Evolutionary conservation across 1,140 invertebrate species (phyloP).

Genomic region (Diuraphis noxia): DNA sequence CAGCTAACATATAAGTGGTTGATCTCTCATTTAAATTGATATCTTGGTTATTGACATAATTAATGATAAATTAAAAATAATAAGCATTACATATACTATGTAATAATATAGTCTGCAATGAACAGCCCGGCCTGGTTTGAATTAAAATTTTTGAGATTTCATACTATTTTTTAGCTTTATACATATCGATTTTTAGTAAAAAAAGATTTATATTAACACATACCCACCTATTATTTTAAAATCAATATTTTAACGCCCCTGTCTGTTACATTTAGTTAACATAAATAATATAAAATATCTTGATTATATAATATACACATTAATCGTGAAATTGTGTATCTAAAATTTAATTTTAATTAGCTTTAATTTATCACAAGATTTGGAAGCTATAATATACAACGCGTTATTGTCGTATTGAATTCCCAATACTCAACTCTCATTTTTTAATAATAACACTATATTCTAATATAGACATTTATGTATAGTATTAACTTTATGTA

Average conservation of each 20-base stretch:
- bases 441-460: background rate
- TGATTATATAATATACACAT: background rate
- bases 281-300: background rate
- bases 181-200: no score
- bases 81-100: background rate
- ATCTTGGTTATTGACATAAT: background rate
- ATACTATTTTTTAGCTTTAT: background rate
- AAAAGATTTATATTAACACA: background rate
- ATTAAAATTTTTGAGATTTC: background rate
- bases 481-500: background rate
- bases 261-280: background rate
- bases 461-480: background rate
- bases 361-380: background rate
- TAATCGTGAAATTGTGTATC: background rate
- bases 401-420: background rate
- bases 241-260: background rate
- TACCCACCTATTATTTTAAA: background rate
- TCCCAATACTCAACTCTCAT: background rate
- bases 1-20: background rate
- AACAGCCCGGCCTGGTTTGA: no score
- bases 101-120: no score
- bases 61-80: background rate
- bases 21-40: background rate
- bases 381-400: background rate
- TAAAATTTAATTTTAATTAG: background rate